These are phyloP conservation scores for Rhynchophorus ferrugineus DNA, from an alignment of 1,140 invertebrate species.

Conservation along the genomic window DNA sequence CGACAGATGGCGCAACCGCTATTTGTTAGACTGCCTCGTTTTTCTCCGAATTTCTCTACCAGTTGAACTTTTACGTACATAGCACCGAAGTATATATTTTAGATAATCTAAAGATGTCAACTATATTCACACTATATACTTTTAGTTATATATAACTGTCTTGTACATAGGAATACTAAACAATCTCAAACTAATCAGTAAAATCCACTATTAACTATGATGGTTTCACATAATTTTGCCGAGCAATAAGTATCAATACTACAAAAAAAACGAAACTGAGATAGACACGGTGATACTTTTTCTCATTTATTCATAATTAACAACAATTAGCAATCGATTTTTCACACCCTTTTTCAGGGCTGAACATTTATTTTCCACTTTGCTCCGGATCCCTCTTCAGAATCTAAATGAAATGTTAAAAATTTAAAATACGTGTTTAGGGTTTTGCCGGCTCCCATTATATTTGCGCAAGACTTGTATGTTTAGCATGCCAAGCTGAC, in stretches of 20 bases:
- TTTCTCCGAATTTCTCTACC: neutral
- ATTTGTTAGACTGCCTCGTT: slow-evolving; percentile 18
- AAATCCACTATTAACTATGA: too few relatives aligned
- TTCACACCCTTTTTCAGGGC: neutral
- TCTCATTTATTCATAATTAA: neutral
- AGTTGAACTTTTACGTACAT: neutral
- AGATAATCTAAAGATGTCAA: too few relatives aligned
- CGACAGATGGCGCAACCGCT: slow-evolving; percentile 14
- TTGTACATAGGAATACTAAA: too few relatives aligned
- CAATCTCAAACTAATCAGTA: too few relatives aligned
- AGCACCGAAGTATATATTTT: too few relatives aligned
- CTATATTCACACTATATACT: too few relatives aligned
- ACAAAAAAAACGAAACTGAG: too few relatives aligned
- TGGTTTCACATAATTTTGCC: too few relatives aligned
- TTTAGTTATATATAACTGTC: too few relatives aligned
- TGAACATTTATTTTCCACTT: neutral
- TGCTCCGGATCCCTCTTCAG: neutral
- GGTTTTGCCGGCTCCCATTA: neutral
- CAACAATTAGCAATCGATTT: neutral
- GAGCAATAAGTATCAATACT: too few relatives aligned
- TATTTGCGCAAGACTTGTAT: neutral
- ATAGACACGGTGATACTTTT: too few relatives aligned
- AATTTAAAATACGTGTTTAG: neutral
- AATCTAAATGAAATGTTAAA: neutral
- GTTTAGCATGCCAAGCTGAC: too few relatives aligned